phyloP scores from a whole-genome alignment of 2,888 invertebrate genomes.

The Pimpla rufipes region DNA sequence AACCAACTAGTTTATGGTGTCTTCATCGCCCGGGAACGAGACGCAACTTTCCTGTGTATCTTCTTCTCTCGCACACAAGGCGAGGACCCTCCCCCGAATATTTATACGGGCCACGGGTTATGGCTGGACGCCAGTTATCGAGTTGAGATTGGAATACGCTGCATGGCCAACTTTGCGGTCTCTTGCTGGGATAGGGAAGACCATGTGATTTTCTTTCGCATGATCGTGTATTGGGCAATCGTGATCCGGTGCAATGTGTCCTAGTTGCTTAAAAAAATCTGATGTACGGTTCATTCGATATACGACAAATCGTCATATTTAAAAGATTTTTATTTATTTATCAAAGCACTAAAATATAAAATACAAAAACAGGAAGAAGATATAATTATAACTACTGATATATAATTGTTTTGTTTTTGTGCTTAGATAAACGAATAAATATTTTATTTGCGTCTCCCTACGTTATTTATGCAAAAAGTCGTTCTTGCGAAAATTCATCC shows the following conservation, averaged over 20 bases:
- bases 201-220: background rate
- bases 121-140: constrained; percentile 41
- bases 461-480: too few species aligned
- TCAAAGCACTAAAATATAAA: too few species aligned
- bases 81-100: background rate
- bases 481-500: background rate
- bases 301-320: too few species aligned
- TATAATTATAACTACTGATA: too few species aligned
- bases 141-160: constrained; percentile 17
- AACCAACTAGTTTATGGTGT: constrained; percentile 45
- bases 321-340: too few species aligned
- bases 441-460: too few species aligned
- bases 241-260: background rate
- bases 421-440: too few species aligned
- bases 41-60: constrained; percentile 24
- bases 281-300: too few species aligned
- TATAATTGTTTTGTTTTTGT: too few species aligned
- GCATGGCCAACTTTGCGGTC: constrained; percentile 11
- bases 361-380: too few species aligned
- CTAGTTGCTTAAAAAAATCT: background rate
- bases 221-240: constrained; percentile 3
- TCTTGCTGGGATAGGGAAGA: background rate
- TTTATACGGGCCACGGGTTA: constrained; percentile 8
- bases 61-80: constrained; percentile 2
- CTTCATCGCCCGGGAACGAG: constrained; percentile 22